These are phyloP conservation scores for Drosophila yooni DNA, from an alignment of 2,888 invertebrate genomes.

Conservation along the genomic window DNA sequence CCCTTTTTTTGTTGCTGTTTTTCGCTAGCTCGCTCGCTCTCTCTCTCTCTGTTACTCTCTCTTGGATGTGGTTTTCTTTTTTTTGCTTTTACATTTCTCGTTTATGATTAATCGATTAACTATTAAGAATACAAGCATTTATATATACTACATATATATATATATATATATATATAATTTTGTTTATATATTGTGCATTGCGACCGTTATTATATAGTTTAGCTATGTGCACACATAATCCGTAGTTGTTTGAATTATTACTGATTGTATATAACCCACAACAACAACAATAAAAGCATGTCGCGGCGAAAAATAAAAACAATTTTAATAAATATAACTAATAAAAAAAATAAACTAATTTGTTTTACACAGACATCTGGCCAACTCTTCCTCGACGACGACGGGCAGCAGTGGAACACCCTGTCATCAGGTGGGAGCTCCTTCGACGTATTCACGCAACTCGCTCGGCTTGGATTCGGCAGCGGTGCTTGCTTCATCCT, in stretches of 20 bases:
- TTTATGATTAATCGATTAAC: constrained; percentile 48
- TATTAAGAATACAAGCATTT: constrained; percentile 8
- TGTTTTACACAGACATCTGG: constrained; percentile 55
- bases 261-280: constrained; percentile 44
- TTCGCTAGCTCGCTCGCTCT: not conserved
- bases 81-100: constrained; percentile 19
- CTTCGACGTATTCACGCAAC: constrained; percentile 89
- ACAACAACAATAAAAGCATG: constrained; percentile 35
- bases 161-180: not conserved
- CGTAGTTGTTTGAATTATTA: constrained; percentile 35
- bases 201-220: constrained; percentile 12
- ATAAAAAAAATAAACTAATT: constrained; percentile 8
- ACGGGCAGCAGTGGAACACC: constrained; percentile 81
- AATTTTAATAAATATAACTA: constrained; percentile 3
- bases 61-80: constrained; percentile 44
- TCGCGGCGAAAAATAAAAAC: not conserved
- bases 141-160: not conserved
- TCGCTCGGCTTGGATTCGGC: constrained; percentile 76
- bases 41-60: constrained; percentile 9
- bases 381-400: constrained; percentile 85
- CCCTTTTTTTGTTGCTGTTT: constrained; percentile 1
- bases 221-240: constrained; percentile 17
- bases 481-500: constrained; percentile 82
- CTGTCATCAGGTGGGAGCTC: constrained; percentile 85
- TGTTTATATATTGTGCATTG: constrained; percentile 12